Conservation (phyloP, 2,797 vertebrate species). For the Syndactyla subalaris region DNA sequence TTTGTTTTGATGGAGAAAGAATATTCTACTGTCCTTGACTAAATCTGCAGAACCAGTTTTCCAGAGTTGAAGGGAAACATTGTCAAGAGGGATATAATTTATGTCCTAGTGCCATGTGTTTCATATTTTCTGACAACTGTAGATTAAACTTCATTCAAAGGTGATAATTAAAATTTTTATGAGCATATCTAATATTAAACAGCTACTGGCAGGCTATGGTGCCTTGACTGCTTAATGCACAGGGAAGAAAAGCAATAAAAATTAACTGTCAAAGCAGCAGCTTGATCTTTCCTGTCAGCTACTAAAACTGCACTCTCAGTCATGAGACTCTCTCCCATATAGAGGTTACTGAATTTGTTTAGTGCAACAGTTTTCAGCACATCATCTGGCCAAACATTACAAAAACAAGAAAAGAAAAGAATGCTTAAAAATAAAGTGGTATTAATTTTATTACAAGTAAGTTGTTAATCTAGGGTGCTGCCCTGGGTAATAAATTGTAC, state of each 20-base stretch:
- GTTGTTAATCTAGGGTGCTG: neutral
- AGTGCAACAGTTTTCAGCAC: neutral
- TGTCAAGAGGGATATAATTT: constrained; percentile 39
- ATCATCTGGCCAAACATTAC: neutral
- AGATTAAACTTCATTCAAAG: constrained; percentile 66
- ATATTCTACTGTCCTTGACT: constrained; percentile 3
- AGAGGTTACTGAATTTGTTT: neutral
- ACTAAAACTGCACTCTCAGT: neutral
- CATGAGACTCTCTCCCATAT: neutral
- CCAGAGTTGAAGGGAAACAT: constrained; percentile 18
- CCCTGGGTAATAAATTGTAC: neutral
- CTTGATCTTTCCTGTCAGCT: constrained; percentile 42
- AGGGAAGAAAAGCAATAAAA: constrained; percentile 56
- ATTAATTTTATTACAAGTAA: neutral
- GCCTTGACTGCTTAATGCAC: constrained; percentile 49
- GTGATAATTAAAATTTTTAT: constrained; percentile 72
- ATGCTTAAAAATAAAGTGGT: neutral
- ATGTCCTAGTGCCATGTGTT: constrained; percentile 32
- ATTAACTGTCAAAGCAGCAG: constrained; percentile 61
- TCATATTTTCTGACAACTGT: constrained; percentile 64
- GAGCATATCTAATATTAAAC: constrained; percentile 69
- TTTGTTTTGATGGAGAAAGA: neutral
- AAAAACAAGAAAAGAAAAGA: neutral
- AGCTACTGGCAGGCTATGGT: constrained; percentile 40
- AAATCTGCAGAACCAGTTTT: neutral